Evolutionary conservation across 1,140 invertebrate genomes (phyloP), one percentile per base, ranked within the genome.

Genomic region (Panulirus ornatus): DNA sequence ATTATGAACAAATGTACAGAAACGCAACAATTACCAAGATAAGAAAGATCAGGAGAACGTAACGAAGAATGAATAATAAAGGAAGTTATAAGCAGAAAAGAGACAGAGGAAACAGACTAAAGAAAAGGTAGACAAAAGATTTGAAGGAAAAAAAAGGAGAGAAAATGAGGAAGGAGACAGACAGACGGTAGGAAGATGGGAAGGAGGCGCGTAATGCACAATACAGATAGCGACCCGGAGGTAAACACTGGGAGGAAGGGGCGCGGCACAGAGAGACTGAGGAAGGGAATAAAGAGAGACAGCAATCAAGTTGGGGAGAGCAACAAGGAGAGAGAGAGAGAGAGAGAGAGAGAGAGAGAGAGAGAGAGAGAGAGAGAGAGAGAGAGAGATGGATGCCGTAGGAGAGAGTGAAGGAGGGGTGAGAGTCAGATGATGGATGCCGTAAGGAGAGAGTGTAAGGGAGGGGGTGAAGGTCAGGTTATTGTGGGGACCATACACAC

Each of bases 341-440:
- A 36, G 34, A 36, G 71, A 75, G 34, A 36, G 34, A 75, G 34
- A 75, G 71, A 75, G 71, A 36, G 27, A 75, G 34, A 75, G 34
- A 75, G 34, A 16, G 66, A 70, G n/a, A 27, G 16, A 70, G n/a
- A 70, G 14, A 27, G n/a, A n/a, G n/a, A n/a, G n/a, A n/a, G n/a
- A n/a, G n/a, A n/a, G n/a, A n/a, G n/a, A n/a, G n/a, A n/a, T n/a
- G 36, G 66, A 70, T 8, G n/a, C 9, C 9, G n/a, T 30, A 34
- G 36, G 66, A 70, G n/a, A 27, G n/a, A 27, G 22, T 27, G 19
- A 22, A 22, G 34, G 63, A 66, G 63, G 22, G 19, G 22, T 22
- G 34, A 30, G 22, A 22, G 34, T 5, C 6, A 3, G 5, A 22
- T 27, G 63, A 66, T 11, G 51, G 22, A 30, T 8, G 63, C 6